phyloP scores from a whole-genome alignment of 2,888 invertebrate species.

The Andrena dorsata region DNA sequence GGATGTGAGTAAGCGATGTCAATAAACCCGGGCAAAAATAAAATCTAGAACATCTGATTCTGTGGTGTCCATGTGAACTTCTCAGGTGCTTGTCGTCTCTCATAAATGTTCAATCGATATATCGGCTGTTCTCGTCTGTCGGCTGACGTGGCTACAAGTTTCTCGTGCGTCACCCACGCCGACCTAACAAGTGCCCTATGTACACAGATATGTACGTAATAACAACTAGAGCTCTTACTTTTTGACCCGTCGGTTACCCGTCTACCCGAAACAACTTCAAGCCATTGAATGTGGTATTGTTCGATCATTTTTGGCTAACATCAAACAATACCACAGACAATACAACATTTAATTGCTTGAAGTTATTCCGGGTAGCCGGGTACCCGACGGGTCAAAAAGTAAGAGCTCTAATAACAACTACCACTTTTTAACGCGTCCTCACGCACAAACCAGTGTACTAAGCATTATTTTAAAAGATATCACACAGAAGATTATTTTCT shows the following conservation, averaged over 20 bases:
- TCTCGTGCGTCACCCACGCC: constrained; percentile 61
- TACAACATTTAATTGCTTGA: too few relatives aligned
- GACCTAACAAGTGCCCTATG: constrained; percentile 2
- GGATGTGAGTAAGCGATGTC: constrained; percentile 30
- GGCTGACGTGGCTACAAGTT: constrained; percentile 69
- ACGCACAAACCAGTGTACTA: neutral
- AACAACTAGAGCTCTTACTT: too few relatives aligned
- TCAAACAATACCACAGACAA: too few relatives aligned
- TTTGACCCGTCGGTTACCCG: too few relatives aligned
- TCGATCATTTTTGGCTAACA: too few relatives aligned
- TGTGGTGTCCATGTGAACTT: constrained; percentile 45
- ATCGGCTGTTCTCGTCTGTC: constrained; percentile 44
- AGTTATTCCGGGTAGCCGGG: too few relatives aligned
- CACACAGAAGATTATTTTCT: neutral
- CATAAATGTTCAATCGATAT: constrained; percentile 64
- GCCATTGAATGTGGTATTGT: too few relatives aligned
- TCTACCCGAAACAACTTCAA: too few relatives aligned
- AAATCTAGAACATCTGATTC: constrained; percentile 60
- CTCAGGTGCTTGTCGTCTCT: constrained; percentile 50
- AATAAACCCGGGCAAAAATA: constrained; percentile 36
- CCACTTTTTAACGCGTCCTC: neutral
- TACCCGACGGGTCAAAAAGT: too few relatives aligned
- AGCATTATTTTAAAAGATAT: neutral
- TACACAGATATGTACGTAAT: neutral
- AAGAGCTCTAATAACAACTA: neutral